phyloP scores from a whole-genome alignment of 1,140 invertebrate genomes.

The Diorhabda sublineata region DNA sequence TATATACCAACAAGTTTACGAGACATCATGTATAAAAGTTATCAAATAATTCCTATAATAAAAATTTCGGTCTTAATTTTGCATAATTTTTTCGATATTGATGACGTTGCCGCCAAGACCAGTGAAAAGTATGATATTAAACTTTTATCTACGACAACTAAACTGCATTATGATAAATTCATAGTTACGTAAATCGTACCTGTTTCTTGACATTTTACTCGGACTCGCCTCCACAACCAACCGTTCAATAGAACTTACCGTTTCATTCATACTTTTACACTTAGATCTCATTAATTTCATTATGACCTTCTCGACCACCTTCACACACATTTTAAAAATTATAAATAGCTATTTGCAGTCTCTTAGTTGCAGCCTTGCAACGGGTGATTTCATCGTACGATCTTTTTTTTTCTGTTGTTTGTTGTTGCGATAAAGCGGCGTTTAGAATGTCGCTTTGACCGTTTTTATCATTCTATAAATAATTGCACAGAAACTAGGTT shows the following conservation, averaged over 20 bases:
- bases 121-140: too few relatives aligned
- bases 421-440: conserved; percentile 4
- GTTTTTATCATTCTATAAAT: too few relatives aligned
- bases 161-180: too few relatives aligned
- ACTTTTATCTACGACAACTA: too few relatives aligned
- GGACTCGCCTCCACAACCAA: background rate
- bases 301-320: conserved; percentile 31
- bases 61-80: too few relatives aligned
- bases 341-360: conserved; percentile 25
- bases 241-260: background rate
- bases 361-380: conserved; percentile 8
- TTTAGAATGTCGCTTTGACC: background rate
- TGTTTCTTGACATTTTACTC: background rate
- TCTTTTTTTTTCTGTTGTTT: conserved; percentile 15
- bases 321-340: conserved; percentile 31
- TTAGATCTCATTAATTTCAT: conserved; percentile 26
- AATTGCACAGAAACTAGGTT: too few relatives aligned
- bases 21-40: too few relatives aligned
- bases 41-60: too few relatives aligned
- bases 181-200: background rate
- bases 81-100: too few relatives aligned
- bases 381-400: conserved; percentile 12
- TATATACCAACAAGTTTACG: too few relatives aligned
- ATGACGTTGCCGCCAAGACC: too few relatives aligned
- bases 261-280: conserved; percentile 29